These are phyloP conservation scores for Drosophila prolongata DNA, from an alignment of 2,888 invertebrate genomes.

Conservation along the genomic window DNA sequence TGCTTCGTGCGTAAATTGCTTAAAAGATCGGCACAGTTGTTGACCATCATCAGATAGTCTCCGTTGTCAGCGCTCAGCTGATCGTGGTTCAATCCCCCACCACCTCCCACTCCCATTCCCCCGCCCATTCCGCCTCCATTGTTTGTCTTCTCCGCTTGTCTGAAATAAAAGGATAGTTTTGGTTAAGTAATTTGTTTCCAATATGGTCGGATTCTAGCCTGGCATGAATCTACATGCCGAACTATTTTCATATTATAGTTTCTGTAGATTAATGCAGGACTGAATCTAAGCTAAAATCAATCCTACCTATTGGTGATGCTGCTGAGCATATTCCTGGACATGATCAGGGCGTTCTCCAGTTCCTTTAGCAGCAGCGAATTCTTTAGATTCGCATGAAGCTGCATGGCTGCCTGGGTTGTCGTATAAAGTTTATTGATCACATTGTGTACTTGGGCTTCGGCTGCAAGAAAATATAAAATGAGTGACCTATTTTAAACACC, in stretches of 20 bases:
- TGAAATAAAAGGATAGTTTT: conserved; percentile 13
- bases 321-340: conserved; percentile 85
- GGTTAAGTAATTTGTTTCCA: background rate
- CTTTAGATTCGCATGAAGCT: conserved; percentile 84
- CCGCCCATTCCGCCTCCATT: conserved; percentile 46
- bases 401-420: conserved; percentile 84
- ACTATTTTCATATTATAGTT: no score
- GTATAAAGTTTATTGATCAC: conserved; percentile 86
- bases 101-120: conserved; percentile 40
- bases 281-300: background rate
- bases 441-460: conserved; percentile 87
- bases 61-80: conserved; percentile 81
- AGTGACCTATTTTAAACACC: background rate
- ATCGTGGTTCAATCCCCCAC: conserved; percentile 60
- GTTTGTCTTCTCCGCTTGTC: conserved; percentile 74
- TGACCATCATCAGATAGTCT: conserved; percentile 86
- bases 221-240: background rate
- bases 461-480: conserved; percentile 76
- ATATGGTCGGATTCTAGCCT: background rate
- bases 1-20: conserved; percentile 85
- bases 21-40: conserved; percentile 87
- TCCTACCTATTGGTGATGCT: conserved; percentile 83
- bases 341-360: conserved; percentile 85
- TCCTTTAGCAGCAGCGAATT: conserved; percentile 84
- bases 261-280: background rate